Evolutionary conservation across 2,113 vertebrate genomes (phyloP), one percentile per base, ranked within the genome.

Genomic region (Atherinomorus stipes): DNA sequence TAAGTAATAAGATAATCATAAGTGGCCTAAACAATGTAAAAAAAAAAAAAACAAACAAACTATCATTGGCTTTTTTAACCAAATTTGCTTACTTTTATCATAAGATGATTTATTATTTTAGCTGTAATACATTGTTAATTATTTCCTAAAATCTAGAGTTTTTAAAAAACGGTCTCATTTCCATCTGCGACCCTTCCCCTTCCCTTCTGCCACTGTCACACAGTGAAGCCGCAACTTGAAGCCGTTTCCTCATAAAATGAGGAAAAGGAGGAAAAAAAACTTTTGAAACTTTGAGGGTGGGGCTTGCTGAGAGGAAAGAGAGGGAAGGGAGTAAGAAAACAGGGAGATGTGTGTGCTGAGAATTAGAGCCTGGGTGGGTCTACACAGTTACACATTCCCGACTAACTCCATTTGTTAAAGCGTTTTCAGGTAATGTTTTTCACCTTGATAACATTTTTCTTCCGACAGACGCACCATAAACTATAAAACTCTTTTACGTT

Each of bases 311-410:
- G 61, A 78, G 72, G 67, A 78, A 90, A 87, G 72, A 88, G 84
- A 79, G 85, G 81, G 73, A 80, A 78, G 70, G 59, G 71, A 81
- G 81, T 85, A 76, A 34, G 86, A 87, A 88, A 91, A 90, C 76
- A 85, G 83, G 16, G 60, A 80, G 83, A 76, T 88, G 89, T 88
- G 84, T 90, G 86, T 76, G 77, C 76, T 71, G 67, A 54, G 83
- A 71, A 81, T 77, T 87, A 83, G 82, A 85, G 74, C 66, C 84
- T 91, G 92, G 88, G 91, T 92, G 91, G 85, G 86, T 92, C 89
- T 74, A 86, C 82, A n/a, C 49, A 69, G 67, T 61, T 84, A 83
- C 89, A 84, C 88, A 90, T 88, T 88, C 76, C 81, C 85, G 83
- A 85, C 79, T 60, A 87, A 74, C 71, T 86, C 78, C 70, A 86